Evolutionary conservation across 2,888 invertebrate species (phyloP).

Genomic region (Euspilapteryx auroguttella): DNA sequence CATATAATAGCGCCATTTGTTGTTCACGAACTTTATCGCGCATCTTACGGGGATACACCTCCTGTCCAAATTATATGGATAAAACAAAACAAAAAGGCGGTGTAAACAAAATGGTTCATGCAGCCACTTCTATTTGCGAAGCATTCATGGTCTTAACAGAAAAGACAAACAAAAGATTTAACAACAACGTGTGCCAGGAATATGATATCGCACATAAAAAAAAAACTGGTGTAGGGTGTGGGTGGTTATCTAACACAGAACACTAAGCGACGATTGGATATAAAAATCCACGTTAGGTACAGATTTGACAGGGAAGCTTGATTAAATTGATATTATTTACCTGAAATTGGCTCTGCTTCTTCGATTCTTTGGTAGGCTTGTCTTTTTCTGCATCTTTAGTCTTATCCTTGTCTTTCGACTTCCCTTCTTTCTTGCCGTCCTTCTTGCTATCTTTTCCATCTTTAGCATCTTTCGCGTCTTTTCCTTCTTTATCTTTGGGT

Average conservation of each 20-base stretch:
- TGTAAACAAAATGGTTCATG: constrained; percentile 58
- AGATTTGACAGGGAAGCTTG: too few relatives aligned
- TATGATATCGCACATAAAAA: too few relatives aligned
- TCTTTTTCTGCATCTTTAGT: constrained; percentile 34
- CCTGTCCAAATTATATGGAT: constrained; percentile 67
- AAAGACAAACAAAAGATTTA: too few relatives aligned
- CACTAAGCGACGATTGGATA: too few relatives aligned
- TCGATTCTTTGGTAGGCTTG: constrained; percentile 58
- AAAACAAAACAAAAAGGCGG: constrained; percentile 55
- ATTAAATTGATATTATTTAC: too few relatives aligned
- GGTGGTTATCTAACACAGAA: too few relatives aligned
- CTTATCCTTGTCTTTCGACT: constrained; percentile 63
- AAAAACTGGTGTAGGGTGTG: too few relatives aligned
- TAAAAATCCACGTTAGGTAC: too few relatives aligned
- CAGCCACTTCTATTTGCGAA: constrained; percentile 38
- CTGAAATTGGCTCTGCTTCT: constrained; percentile 70
- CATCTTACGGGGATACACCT: constrained; percentile 81
- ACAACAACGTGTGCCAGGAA: too few relatives aligned
- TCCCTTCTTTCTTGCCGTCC: constrained; percentile 60
- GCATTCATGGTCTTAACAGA: too few relatives aligned
- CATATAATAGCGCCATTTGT: constrained; percentile 61
- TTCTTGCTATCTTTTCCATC: constrained; percentile 57
- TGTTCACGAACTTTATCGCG: constrained; percentile 76
- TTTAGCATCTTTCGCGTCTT: constrained; percentile 45
- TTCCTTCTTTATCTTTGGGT: constrained; percentile 64